Evolutionary conservation across 2,888 invertebrate species (phyloP), one percentile per base, ranked within the genome.

Genomic region (Callinectes sapidus): DNA sequence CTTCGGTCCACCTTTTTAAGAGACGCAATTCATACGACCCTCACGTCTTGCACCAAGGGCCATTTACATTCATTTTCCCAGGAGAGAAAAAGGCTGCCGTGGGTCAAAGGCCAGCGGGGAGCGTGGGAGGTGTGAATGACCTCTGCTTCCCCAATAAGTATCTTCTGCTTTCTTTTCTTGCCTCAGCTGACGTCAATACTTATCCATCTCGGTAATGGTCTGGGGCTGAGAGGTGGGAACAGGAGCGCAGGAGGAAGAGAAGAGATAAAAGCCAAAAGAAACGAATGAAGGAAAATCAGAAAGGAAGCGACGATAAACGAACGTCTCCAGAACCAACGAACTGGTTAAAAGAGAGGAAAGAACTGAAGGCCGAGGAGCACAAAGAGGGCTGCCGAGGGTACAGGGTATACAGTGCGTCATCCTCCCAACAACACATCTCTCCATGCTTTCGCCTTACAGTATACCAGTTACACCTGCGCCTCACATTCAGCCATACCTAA

Each of bases 11-110:
- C 16, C 18, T n/a, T 32, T 81, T 81, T 35, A 81, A 81, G 81
- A 81, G 81, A 81, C 32, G 81, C 81, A 81, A 81, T 81, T 81
- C 81, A 81, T 81, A 81, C 35, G 81, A 81, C 35, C 81, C 81
- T 81, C 81, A 81, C 81, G 81, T 35, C 81, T 81, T 35, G 35
- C 35, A 81, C 32, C 32, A 35, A 81, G 35, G 81, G 81, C 16
- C 81, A 81, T 81, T 81, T 81, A 81, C 81, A 35, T 35, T 81
- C 81, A 35, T 81, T 81, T 35, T 81, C 81, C 35, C 81, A 23
- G 2, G 71, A 71, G 81, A 35, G n/a, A 81, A 35, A 81, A 35
- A 81, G 81, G 16, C 81, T 81, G 81, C 13, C 13, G 81, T 32
- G 81, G 35, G 81, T 81, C 81, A 81, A 81, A 81, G 81, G 35